These are phyloP conservation scores for Xylota segnis DNA, from an alignment of 2,888 invertebrate genomes.

Conservation along the genomic window DNA sequence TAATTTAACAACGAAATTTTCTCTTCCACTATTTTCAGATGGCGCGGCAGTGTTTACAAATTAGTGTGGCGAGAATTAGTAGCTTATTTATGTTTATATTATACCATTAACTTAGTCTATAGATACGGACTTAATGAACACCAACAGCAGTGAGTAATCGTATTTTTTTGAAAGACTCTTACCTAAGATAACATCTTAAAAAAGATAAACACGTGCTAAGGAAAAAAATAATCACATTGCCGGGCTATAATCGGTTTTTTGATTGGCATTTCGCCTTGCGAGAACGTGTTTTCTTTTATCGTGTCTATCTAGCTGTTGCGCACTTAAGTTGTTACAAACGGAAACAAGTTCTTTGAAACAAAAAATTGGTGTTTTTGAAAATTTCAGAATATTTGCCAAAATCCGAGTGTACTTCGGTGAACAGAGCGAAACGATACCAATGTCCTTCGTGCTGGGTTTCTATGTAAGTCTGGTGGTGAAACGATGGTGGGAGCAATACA, in stretches of 20 bases:
- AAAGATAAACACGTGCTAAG: constrained; percentile 50
- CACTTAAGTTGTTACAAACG: constrained; percentile 15
- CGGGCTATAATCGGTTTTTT: constrained; percentile 12
- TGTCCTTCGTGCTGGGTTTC: constrained; percentile 98
- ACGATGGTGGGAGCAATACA: constrained; percentile 98
- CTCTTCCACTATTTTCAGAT: constrained; percentile 87
- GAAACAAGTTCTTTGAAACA: constrained; percentile 52
- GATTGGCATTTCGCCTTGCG: constrained; percentile 51
- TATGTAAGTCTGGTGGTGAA: constrained; percentile 96
- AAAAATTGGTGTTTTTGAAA: constrained; percentile 36
- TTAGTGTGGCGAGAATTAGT: constrained; percentile 96
- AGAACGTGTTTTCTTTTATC: constrained; percentile 63
- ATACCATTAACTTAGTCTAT: constrained; percentile 94
- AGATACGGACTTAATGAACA: constrained; percentile 92
- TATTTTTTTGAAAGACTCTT: constrained; percentile 7
- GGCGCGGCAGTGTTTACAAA: constrained; percentile 98
- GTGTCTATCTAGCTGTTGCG: constrained; percentile 18
- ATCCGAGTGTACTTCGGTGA: constrained; percentile 94
- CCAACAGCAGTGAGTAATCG: constrained; percentile 89
- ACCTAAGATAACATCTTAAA: not conserved
- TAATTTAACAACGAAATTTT: not conserved
- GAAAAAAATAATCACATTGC: constrained; percentile 1
- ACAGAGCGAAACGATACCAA: constrained; percentile 95
- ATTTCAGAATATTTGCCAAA: constrained; percentile 93
- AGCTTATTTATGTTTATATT: constrained; percentile 94